Evolutionary conservation across 2,797 vertebrate genomes (phyloP).

Genomic region (Sebastes nivosus): DNA sequence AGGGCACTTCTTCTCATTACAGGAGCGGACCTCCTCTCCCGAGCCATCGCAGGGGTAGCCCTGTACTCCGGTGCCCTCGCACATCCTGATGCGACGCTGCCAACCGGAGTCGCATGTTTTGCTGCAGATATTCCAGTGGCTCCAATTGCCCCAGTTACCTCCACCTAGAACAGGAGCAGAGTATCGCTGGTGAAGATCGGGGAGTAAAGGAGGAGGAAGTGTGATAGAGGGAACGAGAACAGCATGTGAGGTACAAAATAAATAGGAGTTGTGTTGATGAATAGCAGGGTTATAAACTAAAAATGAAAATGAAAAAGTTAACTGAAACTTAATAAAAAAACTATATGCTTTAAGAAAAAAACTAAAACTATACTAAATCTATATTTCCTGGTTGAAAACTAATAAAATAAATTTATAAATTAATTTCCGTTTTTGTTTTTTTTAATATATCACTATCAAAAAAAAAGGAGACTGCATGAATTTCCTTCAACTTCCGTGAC

Average conservation of each 20-base stretch:
- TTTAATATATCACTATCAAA: too few relatives aligned
- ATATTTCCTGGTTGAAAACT: too few relatives aligned
- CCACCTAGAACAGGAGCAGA: conserved; percentile 75
- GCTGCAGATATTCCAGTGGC: conserved; percentile 95
- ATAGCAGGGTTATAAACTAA: too few relatives aligned
- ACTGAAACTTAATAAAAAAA: too few relatives aligned
- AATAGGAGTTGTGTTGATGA: background rate
- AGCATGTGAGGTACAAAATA: background rate
- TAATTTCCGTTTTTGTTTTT: fast-evolving
- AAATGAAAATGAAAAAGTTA: too few relatives aligned
- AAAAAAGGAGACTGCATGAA: too few relatives aligned
- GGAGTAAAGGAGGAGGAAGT: background rate
- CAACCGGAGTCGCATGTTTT: conserved; percentile 97
- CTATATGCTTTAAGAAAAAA: too few relatives aligned
- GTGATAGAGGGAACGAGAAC: background rate
- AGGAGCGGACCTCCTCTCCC: conserved; percentile 94
- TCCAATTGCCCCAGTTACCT: conserved; percentile 97
- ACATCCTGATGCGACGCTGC: conserved; percentile 96
- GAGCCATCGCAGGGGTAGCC: conserved; percentile 94
- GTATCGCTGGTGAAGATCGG: background rate
- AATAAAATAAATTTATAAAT: too few relatives aligned
- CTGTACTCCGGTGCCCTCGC: conserved; percentile 89
- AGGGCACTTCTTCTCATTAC: conserved; percentile 98
- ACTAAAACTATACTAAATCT: too few relatives aligned
- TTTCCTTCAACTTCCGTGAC: too few relatives aligned